Base-by-base conservation (phyloP, 2,113 vertebrate species). In the Leptosomus discolor region DNA sequence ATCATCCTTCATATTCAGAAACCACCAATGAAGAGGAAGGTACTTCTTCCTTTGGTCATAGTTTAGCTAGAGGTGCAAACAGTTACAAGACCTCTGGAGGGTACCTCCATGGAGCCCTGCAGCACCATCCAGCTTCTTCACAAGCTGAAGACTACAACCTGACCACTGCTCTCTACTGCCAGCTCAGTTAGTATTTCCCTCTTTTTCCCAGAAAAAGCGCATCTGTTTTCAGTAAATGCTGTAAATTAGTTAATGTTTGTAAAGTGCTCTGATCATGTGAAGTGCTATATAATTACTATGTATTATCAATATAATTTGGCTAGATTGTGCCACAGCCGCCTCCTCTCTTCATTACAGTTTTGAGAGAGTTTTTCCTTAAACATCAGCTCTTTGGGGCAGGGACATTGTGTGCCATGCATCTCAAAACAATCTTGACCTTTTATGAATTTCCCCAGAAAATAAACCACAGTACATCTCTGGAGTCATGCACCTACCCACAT, bases 221-320 rank as follows among this genome's bases (percentile, higher is more conserved):
- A 89, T 93, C 91, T 94, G 88, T 96, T 97, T 97, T 58, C 96
- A 90, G 91, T 81, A 97, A 97, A 97, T 78, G 93, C 96, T 88
- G 94, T 95, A 95, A 97, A 97, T 98, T 94, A 96, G 94, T 97
- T 98, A 97, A 96, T 97, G 96, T 92, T 97, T 97, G 94, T 68
- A 95, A 97, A 97, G 95, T 95, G 94, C 95, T 94, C 93, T 92
- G 96, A 91, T 97, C 91, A 32, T 91, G 91, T 96, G 96, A 96
- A 96, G 96, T 95, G 91, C 70, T 54, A 80, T 88, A 61, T 96
- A 97, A 97, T 97, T 98, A 90, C 96, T 75, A 96, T 18, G 0
- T 88, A 88, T 94, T 93, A 92, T 90, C 97, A 97, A 97, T 96
- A 95, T 95, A 96, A 97, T 96, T 97, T 94, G 92, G 91, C 71